Conservation (phyloP, 2,797 vertebrate species). For the Amniataba percoides region DNA sequence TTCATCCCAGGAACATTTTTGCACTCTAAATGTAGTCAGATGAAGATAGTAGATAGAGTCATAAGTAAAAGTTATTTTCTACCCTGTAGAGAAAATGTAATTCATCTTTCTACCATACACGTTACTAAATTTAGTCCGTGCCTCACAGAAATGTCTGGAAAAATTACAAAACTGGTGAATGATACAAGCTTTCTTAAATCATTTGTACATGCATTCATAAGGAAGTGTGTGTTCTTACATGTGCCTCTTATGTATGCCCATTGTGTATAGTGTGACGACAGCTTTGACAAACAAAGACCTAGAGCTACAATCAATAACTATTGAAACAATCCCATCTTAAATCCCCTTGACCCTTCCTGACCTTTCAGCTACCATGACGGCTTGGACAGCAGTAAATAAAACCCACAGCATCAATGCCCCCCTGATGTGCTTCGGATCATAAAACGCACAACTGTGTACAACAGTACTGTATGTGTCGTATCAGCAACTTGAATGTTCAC, state of each 20-base stretch:
- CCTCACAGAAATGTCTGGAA: background rate
- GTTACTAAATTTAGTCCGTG: background rate
- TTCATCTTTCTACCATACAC: no score
- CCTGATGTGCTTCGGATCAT: conserved; percentile 35
- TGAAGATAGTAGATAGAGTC: background rate
- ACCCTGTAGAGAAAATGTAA: background rate
- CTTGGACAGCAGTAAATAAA: conserved; percentile 46
- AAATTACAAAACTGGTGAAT: background rate
- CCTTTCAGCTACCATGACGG: conserved; percentile 33
- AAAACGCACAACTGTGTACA: conserved; percentile 29
- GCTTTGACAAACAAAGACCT: conserved; percentile 31
- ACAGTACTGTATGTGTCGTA: background rate
- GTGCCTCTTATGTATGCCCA: background rate
- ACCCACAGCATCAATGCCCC: conserved; percentile 2
- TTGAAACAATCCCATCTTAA: conserved; percentile 27
- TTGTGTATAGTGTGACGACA: background rate
- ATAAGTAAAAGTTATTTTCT: background rate
- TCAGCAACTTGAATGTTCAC: conserved; percentile 33
- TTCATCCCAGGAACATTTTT: background rate
- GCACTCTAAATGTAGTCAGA: background rate
- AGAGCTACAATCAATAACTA: conserved; percentile 38
- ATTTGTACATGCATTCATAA: background rate
- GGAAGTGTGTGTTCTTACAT: background rate
- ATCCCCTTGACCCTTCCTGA: conserved; percentile 22
- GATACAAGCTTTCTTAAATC: background rate